phyloP scores from a whole-genome alignment of 1,140 invertebrate species.

The Agraylea sexmaculata region DNA sequence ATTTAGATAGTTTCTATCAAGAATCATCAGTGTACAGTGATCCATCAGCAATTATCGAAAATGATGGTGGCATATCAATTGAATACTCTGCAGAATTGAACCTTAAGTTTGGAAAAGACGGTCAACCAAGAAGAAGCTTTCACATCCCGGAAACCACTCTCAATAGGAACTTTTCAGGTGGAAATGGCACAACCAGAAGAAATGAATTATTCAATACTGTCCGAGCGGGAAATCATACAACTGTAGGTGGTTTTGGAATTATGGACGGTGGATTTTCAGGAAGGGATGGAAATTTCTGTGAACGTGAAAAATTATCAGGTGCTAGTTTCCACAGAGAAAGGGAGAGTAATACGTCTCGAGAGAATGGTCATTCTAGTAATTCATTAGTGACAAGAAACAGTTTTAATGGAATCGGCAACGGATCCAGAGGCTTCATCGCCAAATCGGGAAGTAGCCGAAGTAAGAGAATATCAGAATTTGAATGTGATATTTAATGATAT shows the following conservation, averaged over 20 bases:
- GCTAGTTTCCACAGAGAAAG: constrained; percentile 36
- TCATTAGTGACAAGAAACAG: constrained; percentile 36
- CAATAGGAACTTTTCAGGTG: constrained; percentile 11
- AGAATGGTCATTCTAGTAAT: constrained; percentile 25
- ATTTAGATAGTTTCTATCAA: constrained; percentile 64
- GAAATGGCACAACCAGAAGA: constrained; percentile 8
- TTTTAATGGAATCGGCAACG: constrained; percentile 32
- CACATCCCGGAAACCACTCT: constrained; percentile 7
- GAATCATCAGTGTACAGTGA: constrained; percentile 49
- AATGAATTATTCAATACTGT: constrained; percentile 15
- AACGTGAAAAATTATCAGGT: constrained; percentile 35
- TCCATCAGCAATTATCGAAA: constrained; percentile 36
- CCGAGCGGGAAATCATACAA: constrained; percentile 15
- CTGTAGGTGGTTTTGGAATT: constrained; percentile 16
- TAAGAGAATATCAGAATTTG: constrained; percentile 45
- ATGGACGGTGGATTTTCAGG: constrained; percentile 16
- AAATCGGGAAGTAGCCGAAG: constrained; percentile 33
- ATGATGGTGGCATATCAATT: constrained; percentile 35
- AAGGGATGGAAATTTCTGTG: constrained; percentile 28
- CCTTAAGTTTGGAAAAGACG: constrained; percentile 10
- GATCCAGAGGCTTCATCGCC: constrained; percentile 29
- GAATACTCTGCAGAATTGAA: constrained; percentile 31
- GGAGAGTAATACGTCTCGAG: constrained; percentile 21
- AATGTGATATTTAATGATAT: constrained; percentile 43
- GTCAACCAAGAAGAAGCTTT: constrained; percentile 11